Evolutionary conservation across 2,888 invertebrate species (phyloP).

Genomic region (Pseudococcus viburni): DNA sequence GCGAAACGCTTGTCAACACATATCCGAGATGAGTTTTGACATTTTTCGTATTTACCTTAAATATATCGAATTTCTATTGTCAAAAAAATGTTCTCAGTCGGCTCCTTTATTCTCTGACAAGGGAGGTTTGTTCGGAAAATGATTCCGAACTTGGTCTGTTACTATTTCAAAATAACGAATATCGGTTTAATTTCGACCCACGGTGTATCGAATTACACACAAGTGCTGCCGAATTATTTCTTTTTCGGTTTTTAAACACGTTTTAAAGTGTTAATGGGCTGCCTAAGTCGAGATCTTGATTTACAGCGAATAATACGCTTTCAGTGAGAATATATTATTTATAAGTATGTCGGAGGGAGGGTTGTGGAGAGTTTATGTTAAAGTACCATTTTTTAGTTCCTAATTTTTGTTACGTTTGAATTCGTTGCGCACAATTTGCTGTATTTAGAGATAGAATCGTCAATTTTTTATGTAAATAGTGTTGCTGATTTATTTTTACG

Average conservation of each 20-base stretch:
- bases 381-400: too few relatives aligned
- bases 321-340: too few relatives aligned
- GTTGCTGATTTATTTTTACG: too few relatives aligned
- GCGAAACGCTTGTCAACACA: conserved; percentile 54
- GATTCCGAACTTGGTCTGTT: background rate
- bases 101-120: background rate
- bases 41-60: conserved; percentile 52
- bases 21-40: conserved; percentile 39
- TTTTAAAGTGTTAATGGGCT: conserved; percentile 6
- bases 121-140: background rate
- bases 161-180: conserved; percentile 1
- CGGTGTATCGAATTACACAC: conserved; percentile 20
- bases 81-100: conserved; percentile 28
- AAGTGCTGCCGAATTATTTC: conserved; percentile 45
- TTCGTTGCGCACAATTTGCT: too few relatives aligned
- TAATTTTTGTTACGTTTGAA: too few relatives aligned
- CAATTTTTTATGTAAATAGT: too few relatives aligned
- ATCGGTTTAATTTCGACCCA: background rate
- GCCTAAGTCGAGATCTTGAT: background rate
- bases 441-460: too few relatives aligned
- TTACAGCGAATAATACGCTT: background rate
- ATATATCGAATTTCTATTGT: conserved; percentile 52
- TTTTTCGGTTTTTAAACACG: conserved; percentile 16
- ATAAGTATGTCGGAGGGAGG: too few relatives aligned
- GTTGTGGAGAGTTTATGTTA: too few relatives aligned